phyloP scores from a whole-genome alignment of 2,797 vertebrate species.

The Myripristis jacobus region DNA sequence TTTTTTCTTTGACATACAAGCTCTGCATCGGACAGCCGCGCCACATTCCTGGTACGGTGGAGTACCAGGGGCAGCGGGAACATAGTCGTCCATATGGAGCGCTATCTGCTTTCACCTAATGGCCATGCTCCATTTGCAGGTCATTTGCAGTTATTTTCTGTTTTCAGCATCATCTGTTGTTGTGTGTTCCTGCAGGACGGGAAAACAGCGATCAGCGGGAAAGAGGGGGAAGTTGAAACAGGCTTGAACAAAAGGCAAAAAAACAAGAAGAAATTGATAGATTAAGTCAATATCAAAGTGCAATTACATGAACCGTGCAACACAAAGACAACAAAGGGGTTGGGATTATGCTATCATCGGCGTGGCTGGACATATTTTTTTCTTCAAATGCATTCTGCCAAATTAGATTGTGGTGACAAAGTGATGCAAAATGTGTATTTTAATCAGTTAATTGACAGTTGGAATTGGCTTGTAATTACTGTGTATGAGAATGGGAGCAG shows the following conservation, averaged over 20 bases:
- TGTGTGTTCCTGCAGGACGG: not conserved
- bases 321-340: not conserved
- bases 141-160: slow-evolving; percentile 50
- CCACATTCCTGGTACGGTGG: slow-evolving; percentile 55
- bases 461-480: slow-evolving; percentile 30
- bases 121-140: slow-evolving; percentile 47
- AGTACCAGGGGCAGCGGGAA: slow-evolving; percentile 20
- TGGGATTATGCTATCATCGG: not conserved
- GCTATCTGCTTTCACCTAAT: slow-evolving; percentile 74
- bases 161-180: slow-evolving; percentile 47
- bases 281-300: too few species aligned
- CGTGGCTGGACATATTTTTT: too few species aligned
- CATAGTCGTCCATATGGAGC: slow-evolving; percentile 67
- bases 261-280: not conserved
- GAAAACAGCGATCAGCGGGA: not conserved
- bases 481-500: slow-evolving; percentile 15
- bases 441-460: slow-evolving; percentile 22
- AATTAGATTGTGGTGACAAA: not conserved
- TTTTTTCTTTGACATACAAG: slow-evolving; percentile 25
- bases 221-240: not conserved
- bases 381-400: not conserved
- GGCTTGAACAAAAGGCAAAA: not conserved
- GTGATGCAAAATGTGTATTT: slow-evolving; percentile 18
- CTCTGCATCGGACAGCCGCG: slow-evolving; percentile 36
- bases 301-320: too few species aligned